phyloP scores from a whole-genome alignment of 2,113 vertebrate species.

The Haemorhous mexicanus region DNA sequence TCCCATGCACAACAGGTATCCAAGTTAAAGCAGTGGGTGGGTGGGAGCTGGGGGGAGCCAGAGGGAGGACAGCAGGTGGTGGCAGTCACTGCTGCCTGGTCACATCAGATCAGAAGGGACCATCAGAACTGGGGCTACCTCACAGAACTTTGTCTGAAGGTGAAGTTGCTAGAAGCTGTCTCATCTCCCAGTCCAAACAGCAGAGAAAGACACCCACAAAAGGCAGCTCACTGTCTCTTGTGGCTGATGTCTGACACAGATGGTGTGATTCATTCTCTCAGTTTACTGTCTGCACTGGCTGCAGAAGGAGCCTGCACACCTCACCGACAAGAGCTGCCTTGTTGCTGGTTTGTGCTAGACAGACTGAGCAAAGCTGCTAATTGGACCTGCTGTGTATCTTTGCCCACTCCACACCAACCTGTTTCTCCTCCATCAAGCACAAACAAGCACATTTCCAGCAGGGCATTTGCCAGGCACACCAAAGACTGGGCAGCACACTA shows the following conservation, averaged over 20 bases:
- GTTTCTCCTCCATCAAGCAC: background rate
- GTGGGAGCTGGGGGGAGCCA: background rate
- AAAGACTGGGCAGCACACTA: background rate
- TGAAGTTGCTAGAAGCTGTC: background rate
- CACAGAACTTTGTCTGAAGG: background rate
- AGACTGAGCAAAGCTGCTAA: background rate
- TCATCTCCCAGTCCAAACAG: background rate
- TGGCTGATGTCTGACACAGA: background rate
- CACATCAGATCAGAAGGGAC: background rate
- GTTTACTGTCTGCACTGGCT: background rate
- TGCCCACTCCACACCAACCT: background rate
- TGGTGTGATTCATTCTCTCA: background rate
- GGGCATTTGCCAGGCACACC: background rate
- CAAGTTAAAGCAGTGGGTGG: background rate
- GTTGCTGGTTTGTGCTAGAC: background rate
- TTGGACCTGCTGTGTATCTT: background rate
- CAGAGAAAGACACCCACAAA: background rate
- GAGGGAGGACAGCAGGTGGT: background rate
- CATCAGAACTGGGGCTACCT: background rate
- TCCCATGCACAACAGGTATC: rapidly evolving
- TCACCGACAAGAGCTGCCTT: background rate
- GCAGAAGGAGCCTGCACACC: background rate
- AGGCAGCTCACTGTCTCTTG: background rate
- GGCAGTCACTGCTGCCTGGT: background rate
- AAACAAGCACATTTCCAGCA: background rate